Base-by-base conservation (phyloP, 2,797 vertebrate genomes). In the Typhlichthys subterraneus region DNA sequence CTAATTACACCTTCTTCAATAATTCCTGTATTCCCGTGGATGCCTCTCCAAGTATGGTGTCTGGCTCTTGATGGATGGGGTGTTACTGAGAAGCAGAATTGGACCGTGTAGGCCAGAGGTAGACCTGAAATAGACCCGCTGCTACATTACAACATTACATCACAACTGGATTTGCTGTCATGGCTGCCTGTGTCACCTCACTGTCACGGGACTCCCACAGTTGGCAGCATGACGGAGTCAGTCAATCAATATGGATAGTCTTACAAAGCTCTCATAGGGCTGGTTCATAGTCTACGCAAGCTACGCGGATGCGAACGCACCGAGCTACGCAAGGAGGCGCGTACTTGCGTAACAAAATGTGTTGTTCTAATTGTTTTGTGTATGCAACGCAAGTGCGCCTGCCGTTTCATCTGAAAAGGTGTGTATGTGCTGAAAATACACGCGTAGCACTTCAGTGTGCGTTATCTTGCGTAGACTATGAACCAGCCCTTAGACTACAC, bases 41-140 rank as follows among this genome's bases (percentile, higher is more conserved):
- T 63, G 59, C 69, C 12, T 6, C 49, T 74, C 81, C 75, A 69
- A 12, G 62, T 67, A 68, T 63, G 73, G 61, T 61, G 62, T 70
- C 73, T 65, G 71, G 63, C 58, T 72, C 50, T 52, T 82, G 81
- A 86, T 70, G 76, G 72, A 85, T 66, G 80, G 82, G 80, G 77
- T 80, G 79, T 74, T 84, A 87, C 69, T 72, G 87, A 81, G 73
- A 73, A 81, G 82, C 80, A 83, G 70, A 81, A 51, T 45, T 55
- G 88, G 75, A 77, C 76, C 76, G 63, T 59, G 77, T 73, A 82
- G 77, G 76, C 84, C 79, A 76, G 82, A 85, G 75, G 81, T 86
- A 78, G 66, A 83, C 71, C 81, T 86, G 81, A 86, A 90, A 91
- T 87, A 91, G 86, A 75, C 65, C 65, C 51, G 64, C 78, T 54